These are phyloP conservation scores for Cricetomys ansorgei DNA, from an alignment of 2,113 vertebrate species.

Conservation along the genomic window DNA sequence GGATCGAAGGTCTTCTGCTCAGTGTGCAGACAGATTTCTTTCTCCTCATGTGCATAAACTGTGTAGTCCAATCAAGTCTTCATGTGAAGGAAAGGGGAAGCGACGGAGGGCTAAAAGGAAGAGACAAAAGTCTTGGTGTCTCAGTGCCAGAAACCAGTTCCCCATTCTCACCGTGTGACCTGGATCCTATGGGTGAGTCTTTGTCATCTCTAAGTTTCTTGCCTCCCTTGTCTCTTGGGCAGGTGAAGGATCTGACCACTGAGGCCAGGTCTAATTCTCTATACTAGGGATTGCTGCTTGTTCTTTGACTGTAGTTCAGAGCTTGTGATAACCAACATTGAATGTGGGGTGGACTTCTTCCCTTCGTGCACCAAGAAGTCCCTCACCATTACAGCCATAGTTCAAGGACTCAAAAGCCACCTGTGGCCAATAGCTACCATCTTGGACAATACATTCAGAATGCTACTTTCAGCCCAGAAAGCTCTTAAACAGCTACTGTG, in stretches of 20 bases:
- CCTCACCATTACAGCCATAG: background rate
- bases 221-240: background rate
- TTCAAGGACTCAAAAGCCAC: background rate
- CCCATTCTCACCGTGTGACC: accelerated
- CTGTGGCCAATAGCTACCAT: background rate
- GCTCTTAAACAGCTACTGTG: background rate
- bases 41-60: background rate
- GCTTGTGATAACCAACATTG: background rate
- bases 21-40: background rate
- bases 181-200: background rate
- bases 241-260: background rate
- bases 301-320: background rate
- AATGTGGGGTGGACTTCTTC: accelerated
- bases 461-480: too few relatives aligned
- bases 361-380: too few relatives aligned
- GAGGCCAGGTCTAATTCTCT: background rate
- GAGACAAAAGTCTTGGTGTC: background rate
- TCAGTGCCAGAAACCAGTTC: background rate
- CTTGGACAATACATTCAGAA: background rate
- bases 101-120: background rate
- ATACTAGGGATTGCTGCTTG: background rate
- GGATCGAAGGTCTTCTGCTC: background rate
- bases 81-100: background rate
- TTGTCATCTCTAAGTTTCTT: background rate
- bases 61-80: background rate